These are phyloP conservation scores for Nemopilema nomurai DNA, from an alignment of 30 jellyfish, hydroid and myxozoan genomes.

Conservation along the genomic window DNA sequence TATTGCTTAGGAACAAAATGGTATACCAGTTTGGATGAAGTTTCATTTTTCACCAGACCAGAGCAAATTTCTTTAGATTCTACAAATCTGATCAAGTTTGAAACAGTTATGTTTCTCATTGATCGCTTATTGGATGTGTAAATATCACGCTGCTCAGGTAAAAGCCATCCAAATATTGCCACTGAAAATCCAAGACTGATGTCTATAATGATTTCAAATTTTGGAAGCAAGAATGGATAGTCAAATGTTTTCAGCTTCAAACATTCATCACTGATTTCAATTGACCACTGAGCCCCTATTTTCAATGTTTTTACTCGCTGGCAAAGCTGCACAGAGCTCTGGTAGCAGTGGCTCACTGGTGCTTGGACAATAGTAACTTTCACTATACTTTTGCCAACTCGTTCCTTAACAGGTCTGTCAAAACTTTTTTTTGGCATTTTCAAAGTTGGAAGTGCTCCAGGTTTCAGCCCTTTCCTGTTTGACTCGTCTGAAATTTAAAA, in stretches of 20 bases:
- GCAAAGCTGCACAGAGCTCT: slow-evolving; percentile 13
- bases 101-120: slow-evolving; percentile 31
- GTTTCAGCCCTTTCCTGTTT: slow-evolving; percentile 23
- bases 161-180: slow-evolving; percentile 22
- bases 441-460: slow-evolving; percentile 35
- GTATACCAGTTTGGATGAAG: not conserved
- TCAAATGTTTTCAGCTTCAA: slow-evolving; percentile 17
- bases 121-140: slow-evolving; percentile 15
- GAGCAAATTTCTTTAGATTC: slow-evolving; percentile 17
- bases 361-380: slow-evolving; percentile 13
- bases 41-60: slow-evolving; percentile 22
- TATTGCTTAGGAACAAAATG: slow-evolving; percentile 5
- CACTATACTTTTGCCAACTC: not conserved
- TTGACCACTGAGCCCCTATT: slow-evolving; percentile 13
- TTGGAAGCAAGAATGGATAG: slow-evolving; percentile 5
- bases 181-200: slow-evolving; percentile 11
- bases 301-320: slow-evolving; percentile 11
- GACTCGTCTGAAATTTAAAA: slow-evolving; percentile 14
- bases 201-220: slow-evolving; percentile 8
- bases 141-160: slow-evolving; percentile 26
- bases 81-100: slow-evolving; percentile 3
- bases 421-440: slow-evolving; percentile 13
- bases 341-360: slow-evolving; percentile 29
- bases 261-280: not conserved
- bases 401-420: slow-evolving; percentile 9